phyloP scores from a whole-genome alignment of 2,113 vertebrate genomes.

The Cinclus cinclus region DNA sequence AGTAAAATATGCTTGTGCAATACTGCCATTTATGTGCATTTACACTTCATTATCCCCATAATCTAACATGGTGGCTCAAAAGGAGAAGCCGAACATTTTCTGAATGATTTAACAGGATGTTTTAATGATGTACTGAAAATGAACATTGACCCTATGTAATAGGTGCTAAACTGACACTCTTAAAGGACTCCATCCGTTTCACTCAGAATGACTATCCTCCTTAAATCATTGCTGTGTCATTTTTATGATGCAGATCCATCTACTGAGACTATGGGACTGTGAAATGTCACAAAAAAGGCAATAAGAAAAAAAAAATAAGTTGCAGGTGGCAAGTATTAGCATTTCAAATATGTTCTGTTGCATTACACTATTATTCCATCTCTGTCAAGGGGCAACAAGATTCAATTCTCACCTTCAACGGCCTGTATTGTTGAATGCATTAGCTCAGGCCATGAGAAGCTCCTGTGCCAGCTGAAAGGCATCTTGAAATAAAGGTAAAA shows the following conservation, averaged over 20 bases:
- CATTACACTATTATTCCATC: conserved; percentile 46
- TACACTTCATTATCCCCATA: conserved; percentile 70
- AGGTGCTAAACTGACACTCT: conserved; percentile 74
- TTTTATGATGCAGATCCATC: conserved; percentile 73
- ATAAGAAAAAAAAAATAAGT: conserved; percentile 75
- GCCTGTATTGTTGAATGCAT: neutral
- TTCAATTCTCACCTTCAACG: conserved; percentile 35
- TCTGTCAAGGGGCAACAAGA: conserved; percentile 62
- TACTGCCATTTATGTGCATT: conserved; percentile 61
- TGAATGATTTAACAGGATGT: conserved; percentile 72
- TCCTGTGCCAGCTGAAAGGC: conserved; percentile 31
- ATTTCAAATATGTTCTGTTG: conserved; percentile 69
- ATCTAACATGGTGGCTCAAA: conserved; percentile 61
- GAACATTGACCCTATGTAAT: conserved; percentile 77
- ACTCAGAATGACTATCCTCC: conserved; percentile 55
- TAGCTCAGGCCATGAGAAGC: neutral
- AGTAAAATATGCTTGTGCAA: conserved; percentile 48
- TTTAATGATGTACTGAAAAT: conserved; percentile 75
- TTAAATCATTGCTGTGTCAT: conserved; percentile 74
- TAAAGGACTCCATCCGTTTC: conserved; percentile 71
- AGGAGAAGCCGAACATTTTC: conserved; percentile 56
- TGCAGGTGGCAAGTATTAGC: conserved; percentile 66
- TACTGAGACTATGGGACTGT: conserved; percentile 71
- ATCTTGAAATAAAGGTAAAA: neutral
- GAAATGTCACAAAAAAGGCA: conserved; percentile 76